Percentiles rank a stretch among this genome's conserved stretches.
Conservation (phyloP, 64 coral and sea anemone species). For the Montipora sp. region DNA sequence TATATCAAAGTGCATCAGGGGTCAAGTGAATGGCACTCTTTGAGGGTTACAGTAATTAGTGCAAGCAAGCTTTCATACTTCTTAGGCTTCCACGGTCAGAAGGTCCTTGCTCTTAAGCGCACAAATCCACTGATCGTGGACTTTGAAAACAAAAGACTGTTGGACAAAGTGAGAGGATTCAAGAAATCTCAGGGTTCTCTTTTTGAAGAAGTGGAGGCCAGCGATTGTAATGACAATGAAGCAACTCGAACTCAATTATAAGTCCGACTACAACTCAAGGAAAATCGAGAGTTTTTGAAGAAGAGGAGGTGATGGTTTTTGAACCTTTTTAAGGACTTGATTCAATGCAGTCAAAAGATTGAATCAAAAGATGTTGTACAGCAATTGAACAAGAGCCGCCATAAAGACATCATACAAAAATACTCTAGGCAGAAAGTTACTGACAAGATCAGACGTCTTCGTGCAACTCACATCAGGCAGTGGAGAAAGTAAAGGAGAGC, state of each 20-base stretch:
- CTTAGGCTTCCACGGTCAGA: too few species aligned
- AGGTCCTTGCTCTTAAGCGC: neutral
- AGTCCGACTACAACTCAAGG: constrained; percentile 8
- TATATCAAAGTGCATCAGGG: too few species aligned
- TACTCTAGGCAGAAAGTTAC: constrained; percentile 7
- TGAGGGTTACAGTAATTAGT: too few species aligned
- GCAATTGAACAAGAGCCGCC: neutral
- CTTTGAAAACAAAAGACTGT: neutral
- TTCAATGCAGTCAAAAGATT: neutral
- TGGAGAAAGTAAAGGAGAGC: neutral
- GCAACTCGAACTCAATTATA: neutral
- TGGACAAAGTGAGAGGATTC: constrained; percentile 17
- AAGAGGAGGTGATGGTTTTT: neutral
- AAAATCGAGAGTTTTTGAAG: constrained; percentile 8
- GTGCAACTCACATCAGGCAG: neutral
- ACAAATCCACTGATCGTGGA: neutral
- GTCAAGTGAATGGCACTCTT: too few species aligned
- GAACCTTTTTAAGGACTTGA: constrained; percentile 13
- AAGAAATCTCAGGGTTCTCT: neutral
- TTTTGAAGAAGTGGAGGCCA: neutral
- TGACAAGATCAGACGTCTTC: constrained; percentile 30
- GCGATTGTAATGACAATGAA: neutral
- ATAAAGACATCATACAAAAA: neutral
- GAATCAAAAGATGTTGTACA: neutral
- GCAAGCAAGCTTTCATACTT: too few species aligned